These are phyloP conservation scores for Anthophora plumipes DNA, from an alignment of 2,888 invertebrate genomes.

Conservation along the genomic window DNA sequence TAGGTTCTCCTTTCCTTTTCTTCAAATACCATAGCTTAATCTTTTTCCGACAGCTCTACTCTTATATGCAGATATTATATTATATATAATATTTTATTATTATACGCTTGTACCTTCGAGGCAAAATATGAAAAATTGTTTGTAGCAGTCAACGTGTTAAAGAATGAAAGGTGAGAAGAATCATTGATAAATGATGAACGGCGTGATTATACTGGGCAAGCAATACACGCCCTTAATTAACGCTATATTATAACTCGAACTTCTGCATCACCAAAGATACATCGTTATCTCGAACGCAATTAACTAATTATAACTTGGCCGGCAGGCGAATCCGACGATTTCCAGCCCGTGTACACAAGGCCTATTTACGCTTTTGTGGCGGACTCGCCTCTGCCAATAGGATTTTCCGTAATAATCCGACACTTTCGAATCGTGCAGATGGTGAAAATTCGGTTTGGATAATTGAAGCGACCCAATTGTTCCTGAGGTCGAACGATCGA, in stretches of 20 bases:
- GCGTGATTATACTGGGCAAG: background rate
- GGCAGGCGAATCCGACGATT: slow-evolving; percentile 33
- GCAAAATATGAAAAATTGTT: too few species aligned
- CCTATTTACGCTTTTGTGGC: slow-evolving; percentile 51
- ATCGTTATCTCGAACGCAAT: slow-evolving; percentile 53
- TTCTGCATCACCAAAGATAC: slow-evolving; percentile 17
- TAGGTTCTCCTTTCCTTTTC: too few species aligned
- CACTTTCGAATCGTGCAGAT: slow-evolving; percentile 57
- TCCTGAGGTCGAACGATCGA: slow-evolving; percentile 59
- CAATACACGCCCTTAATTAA: slow-evolving; percentile 18
- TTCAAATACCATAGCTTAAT: too few species aligned
- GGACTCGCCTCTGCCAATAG: slow-evolving; percentile 32
- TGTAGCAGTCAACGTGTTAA: too few species aligned
- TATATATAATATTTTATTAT: too few species aligned
- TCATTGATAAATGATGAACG: too few species aligned
- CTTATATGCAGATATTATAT: too few species aligned
- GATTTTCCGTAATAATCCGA: slow-evolving; percentile 60
- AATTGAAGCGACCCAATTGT: slow-evolving; percentile 70
- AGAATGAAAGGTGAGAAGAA: too few species aligned
- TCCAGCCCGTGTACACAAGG: slow-evolving; percentile 23
- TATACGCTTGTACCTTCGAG: too few species aligned
- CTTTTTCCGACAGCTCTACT: too few species aligned
- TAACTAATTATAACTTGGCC: slow-evolving; percentile 57
- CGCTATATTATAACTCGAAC: slow-evolving; percentile 12
- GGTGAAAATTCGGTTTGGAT: slow-evolving; percentile 69